Conservation (phyloP, 2,888 invertebrate genomes). For the Nymphalis polychloros region DNA sequence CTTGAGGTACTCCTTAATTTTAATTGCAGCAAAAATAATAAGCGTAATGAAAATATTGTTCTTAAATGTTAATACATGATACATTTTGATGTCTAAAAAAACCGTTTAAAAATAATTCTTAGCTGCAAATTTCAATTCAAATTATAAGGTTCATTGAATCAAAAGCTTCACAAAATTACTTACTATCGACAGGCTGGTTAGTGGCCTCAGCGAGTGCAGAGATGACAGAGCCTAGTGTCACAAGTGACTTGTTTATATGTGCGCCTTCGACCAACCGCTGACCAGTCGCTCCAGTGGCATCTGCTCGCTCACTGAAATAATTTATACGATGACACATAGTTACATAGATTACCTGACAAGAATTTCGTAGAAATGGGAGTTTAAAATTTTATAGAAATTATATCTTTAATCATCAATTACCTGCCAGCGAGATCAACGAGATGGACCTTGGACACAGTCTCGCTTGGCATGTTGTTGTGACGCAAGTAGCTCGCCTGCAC, state of each 20-base stretch:
- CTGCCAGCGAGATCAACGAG: slow-evolving; percentile 94
- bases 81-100: background rate
- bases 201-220: slow-evolving; percentile 90
- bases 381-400: background rate
- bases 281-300: slow-evolving; percentile 94
- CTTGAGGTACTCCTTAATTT: slow-evolving; percentile 21
- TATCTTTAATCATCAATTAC: slow-evolving; percentile 61
- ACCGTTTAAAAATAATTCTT: background rate
- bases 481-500: slow-evolving; percentile 90
- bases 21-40: slow-evolving; percentile 13
- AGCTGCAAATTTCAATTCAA: too few species aligned
- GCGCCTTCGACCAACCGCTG: slow-evolving; percentile 94
- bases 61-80: background rate
- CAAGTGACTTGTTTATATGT: slow-evolving; percentile 94
- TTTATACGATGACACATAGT: background rate
- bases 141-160: background rate
- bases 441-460: slow-evolving; percentile 94
- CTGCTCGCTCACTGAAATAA: slow-evolving; percentile 88
- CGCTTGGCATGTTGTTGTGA: slow-evolving; percentile 92
- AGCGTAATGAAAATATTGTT: background rate
- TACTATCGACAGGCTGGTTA: slow-evolving; percentile 57
- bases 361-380: background rate
- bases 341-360: too few species aligned
- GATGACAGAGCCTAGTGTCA: slow-evolving; percentile 93
- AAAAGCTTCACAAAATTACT: slow-evolving; percentile 20